Conservation (phyloP, 2,888 invertebrate genomes). For the Nymphalis urticae region DNA sequence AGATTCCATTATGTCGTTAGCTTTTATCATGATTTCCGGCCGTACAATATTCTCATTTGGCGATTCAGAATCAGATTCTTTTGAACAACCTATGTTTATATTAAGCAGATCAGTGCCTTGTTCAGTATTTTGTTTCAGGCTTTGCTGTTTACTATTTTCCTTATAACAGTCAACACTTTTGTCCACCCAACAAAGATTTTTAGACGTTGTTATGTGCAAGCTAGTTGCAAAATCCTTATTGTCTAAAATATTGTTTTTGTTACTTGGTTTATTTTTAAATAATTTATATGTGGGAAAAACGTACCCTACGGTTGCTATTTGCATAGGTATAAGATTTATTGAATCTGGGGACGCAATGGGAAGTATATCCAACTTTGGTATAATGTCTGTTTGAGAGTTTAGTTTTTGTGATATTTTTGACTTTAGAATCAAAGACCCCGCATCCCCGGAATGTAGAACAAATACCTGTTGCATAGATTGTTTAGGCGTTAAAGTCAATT, state of each 20-base stretch:
- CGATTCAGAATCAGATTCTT: not conserved
- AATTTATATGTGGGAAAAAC: slow-evolving; percentile 46
- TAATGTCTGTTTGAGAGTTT: slow-evolving; percentile 41
- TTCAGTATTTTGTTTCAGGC: not conserved
- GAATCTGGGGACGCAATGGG: slow-evolving; percentile 49
- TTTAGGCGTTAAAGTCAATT: slow-evolving; percentile 62
- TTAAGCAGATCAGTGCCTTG: not conserved
- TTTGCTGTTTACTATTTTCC: not conserved
- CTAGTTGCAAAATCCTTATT: not conserved
- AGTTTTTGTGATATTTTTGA: slow-evolving; percentile 50
- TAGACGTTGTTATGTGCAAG: not conserved
- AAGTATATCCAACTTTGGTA: slow-evolving; percentile 47
- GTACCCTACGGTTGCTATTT: slow-evolving; percentile 65
- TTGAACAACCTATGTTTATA: not conserved
- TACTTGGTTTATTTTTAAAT: slow-evolving; percentile 34
- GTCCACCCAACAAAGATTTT: not conserved
- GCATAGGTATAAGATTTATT: slow-evolving; percentile 59
- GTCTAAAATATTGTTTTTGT: slow-evolving; percentile 22
- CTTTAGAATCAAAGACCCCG: slow-evolving; percentile 54
- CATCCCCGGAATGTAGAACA: slow-evolving; percentile 62
- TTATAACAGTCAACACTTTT: slow-evolving; percentile 5
- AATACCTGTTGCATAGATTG: slow-evolving; percentile 57
- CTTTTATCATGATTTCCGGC: not conserved
- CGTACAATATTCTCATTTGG: not conserved
- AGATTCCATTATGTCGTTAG: not conserved